These are phyloP conservation scores for Epinotia brunnichana DNA, from an alignment of 2,888 invertebrate genomes.

Conservation along the genomic window DNA sequence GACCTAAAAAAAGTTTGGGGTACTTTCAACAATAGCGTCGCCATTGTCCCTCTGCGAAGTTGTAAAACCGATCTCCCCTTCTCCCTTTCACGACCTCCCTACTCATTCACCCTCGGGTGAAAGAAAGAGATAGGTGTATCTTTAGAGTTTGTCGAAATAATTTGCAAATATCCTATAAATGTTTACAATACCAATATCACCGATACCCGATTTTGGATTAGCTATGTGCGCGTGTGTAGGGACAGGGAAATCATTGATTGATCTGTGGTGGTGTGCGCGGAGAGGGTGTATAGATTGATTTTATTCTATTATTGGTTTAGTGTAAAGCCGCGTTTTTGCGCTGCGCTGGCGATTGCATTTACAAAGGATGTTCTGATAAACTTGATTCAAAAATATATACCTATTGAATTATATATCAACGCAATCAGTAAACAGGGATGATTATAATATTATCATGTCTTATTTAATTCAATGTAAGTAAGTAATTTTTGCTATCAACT, in stretches of 20 bases:
- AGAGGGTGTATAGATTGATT: constrained; percentile 83
- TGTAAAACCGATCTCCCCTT: constrained; percentile 70
- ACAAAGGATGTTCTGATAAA: constrained; percentile 61
- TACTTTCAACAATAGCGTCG: constrained; percentile 81
- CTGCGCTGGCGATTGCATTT: constrained; percentile 66
- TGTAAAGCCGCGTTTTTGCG: constrained; percentile 83
- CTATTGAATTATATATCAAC: too few species aligned
- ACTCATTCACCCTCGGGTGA: constrained; percentile 47
- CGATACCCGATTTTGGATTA: constrained; percentile 60
- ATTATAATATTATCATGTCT: too few species aligned
- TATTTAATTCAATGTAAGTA: too few species aligned
- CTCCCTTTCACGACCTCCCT: constrained; percentile 58
- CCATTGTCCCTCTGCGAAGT: constrained; percentile 79
- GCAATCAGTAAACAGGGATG: too few species aligned
- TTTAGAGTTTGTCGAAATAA: constrained; percentile 65
- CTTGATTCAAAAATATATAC: constrained; percentile 38
- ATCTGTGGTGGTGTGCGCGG: constrained; percentile 63
- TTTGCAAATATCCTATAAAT: constrained; percentile 80
- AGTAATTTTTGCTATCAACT: too few species aligned
- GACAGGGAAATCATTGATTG: constrained; percentile 72
- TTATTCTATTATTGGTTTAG: constrained; percentile 83
- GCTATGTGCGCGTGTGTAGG: constrained; percentile 62
- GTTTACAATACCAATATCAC: constrained; percentile 82
- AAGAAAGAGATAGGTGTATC: constrained; percentile 63
- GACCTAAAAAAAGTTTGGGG: constrained; percentile 83